Percentiles rank a stretch among this genome's conserved stretches.
phyloP scores from a whole-genome alignment of 2,888 invertebrate species.

The Eustalomyia histrio region DNA sequence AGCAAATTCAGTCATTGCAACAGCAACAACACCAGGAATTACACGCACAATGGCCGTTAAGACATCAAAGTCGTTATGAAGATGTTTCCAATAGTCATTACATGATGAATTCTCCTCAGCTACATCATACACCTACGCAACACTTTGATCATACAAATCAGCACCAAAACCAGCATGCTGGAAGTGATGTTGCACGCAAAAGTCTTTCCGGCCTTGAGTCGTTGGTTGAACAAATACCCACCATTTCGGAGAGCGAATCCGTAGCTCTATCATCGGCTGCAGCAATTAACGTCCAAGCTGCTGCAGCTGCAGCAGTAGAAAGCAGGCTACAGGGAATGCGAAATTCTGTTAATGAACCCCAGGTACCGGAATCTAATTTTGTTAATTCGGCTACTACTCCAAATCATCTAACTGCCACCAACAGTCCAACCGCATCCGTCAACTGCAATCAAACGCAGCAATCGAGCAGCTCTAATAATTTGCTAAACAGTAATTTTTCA shows the following conservation, averaged over 20 bases:
- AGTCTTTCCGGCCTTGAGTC: slow-evolving; percentile 93
- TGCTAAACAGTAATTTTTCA: slow-evolving; percentile 78
- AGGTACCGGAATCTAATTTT: slow-evolving; percentile 35
- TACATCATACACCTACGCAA: slow-evolving; percentile 45
- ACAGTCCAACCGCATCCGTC: slow-evolving; percentile 30
- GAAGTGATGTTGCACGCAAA: slow-evolving; percentile 88
- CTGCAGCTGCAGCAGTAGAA: slow-evolving; percentile 70
- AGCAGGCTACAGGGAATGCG: slow-evolving; percentile 71
- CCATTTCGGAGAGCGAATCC: slow-evolving; percentile 87
- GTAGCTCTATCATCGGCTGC: slow-evolving; percentile 66
- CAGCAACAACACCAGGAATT: slow-evolving; percentile 59
- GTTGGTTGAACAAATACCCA: slow-evolving; percentile 94
- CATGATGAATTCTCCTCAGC: slow-evolving; percentile 78
- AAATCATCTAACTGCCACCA: slow-evolving; percentile 35
- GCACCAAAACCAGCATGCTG: slow-evolving; percentile 32
- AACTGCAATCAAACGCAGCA: slow-evolving; percentile 49
- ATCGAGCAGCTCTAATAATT: slow-evolving; percentile 56
- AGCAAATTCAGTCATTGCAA: slow-evolving; percentile 58
- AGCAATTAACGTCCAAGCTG: slow-evolving; percentile 68
- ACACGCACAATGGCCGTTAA: slow-evolving; percentile 59
- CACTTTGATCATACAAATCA: slow-evolving; percentile 48
- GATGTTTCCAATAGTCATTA: slow-evolving; percentile 88
- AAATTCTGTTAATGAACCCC: slow-evolving; percentile 26
- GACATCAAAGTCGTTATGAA: slow-evolving; percentile 65
- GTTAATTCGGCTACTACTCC: slow-evolving; percentile 24